phyloP scores from a whole-genome alignment of 2,113 vertebrate genomes.

The Hucho hucho region DNA sequence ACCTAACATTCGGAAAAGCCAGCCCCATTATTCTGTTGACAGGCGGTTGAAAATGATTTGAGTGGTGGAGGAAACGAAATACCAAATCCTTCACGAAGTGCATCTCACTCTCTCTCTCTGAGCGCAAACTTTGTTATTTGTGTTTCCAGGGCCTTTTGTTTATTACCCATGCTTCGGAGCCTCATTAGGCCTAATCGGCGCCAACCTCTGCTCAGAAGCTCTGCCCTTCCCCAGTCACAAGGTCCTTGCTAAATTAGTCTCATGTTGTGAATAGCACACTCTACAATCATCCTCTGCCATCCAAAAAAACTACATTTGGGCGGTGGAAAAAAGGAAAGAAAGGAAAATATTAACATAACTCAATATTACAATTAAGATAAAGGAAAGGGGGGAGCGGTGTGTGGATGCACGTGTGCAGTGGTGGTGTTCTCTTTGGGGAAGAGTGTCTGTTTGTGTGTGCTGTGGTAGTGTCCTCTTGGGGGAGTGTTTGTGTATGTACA shows the following conservation, averaged over 20 bases:
- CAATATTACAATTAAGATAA: slow-evolving; percentile 83
- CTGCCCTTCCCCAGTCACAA: slow-evolving; percentile 11
- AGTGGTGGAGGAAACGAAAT: not conserved
- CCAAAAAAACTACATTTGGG: slow-evolving; percentile 45
- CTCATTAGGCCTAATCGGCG: slow-evolving; percentile 54
- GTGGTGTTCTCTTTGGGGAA: not conserved
- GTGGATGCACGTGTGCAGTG: not conserved
- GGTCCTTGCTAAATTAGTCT: slow-evolving; percentile 24
- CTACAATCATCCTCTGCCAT: slow-evolving; percentile 27
- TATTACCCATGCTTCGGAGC: slow-evolving; percentile 37
- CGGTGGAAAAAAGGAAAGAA: slow-evolving; percentile 44
- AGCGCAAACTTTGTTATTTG: slow-evolving; percentile 26
- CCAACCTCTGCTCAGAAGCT: slow-evolving; percentile 20
- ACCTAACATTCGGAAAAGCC: not conserved
- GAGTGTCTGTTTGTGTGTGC: not conserved
- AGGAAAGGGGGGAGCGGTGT: slow-evolving; percentile 35
- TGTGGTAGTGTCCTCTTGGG: not conserved
- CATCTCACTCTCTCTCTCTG: not conserved
- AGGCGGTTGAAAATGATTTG: not conserved
- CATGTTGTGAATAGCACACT: slow-evolving; percentile 14
- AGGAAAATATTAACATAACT: slow-evolving; percentile 69
- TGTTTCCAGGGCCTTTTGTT: slow-evolving; percentile 33
- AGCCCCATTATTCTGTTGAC: not conserved
- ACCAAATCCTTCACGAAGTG: slow-evolving; percentile 13
- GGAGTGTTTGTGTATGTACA: not conserved